Percentiles rank a stretch among this genome's conserved stretches.
Evolutionary conservation across 2,888 invertebrate genomes (phyloP).

Genomic region (Hypomecis atomaria): DNA sequence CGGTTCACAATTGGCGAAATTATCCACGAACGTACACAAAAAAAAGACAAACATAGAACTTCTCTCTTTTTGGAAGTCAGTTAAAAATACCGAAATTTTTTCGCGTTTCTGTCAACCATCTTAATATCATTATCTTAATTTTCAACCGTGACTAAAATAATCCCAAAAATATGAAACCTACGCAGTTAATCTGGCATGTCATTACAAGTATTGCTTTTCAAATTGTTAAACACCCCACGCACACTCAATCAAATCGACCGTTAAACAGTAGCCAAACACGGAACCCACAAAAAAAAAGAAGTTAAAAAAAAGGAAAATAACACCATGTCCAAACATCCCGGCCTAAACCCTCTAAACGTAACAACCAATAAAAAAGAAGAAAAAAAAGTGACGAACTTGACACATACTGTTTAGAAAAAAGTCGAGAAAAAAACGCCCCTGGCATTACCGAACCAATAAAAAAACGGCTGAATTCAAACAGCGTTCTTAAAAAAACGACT

Average conservation of each 20-base stretch:
- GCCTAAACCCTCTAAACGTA: constrained; percentile 70
- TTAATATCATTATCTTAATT: too few species aligned
- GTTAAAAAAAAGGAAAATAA: constrained; percentile 42
- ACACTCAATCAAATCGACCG: constrained; percentile 60
- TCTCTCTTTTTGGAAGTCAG: too few species aligned
- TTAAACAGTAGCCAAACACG: constrained; percentile 72
- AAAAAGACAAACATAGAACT: too few species aligned
- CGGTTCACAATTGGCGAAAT: too few species aligned
- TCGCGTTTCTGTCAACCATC: too few species aligned
- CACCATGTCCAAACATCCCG: constrained; percentile 63
- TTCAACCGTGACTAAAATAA: too few species aligned
- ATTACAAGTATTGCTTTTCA: constrained; percentile 23
- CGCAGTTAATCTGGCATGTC: too few species aligned
- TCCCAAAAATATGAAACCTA: too few species aligned
- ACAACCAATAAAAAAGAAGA: constrained; percentile 57
- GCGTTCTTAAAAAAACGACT: constrained; percentile 66
- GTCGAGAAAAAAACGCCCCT: constrained; percentile 72
- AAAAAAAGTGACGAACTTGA: constrained; percentile 64
- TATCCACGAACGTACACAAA: too few species aligned
- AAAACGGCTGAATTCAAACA: constrained; percentile 61
- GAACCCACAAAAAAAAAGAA: constrained; percentile 56
- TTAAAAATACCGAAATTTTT: too few species aligned
- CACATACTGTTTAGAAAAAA: constrained; percentile 63
- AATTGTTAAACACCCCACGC: constrained; percentile 42
- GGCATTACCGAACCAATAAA: constrained; percentile 71